These are phyloP conservation scores for Empidonax traillii DNA, from an alignment of 2,113 vertebrate genomes.

Conservation along the genomic window DNA sequence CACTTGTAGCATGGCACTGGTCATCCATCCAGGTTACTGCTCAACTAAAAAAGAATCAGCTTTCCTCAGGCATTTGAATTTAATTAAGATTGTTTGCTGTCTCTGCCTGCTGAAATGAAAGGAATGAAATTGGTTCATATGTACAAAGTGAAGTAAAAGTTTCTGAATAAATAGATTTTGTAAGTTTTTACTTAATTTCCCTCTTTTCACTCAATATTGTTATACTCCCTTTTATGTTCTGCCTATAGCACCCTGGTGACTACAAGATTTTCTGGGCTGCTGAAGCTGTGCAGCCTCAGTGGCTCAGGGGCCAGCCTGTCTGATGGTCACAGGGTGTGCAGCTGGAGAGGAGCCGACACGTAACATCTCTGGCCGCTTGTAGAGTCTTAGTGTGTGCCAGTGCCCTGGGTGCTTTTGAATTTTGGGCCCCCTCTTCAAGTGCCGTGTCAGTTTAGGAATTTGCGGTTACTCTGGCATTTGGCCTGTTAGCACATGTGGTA, in stretches of 20 bases:
- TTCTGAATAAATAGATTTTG: not conserved
- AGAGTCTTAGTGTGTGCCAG: not conserved
- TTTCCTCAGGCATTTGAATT: not conserved
- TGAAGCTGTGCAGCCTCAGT: not conserved
- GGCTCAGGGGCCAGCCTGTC: not conserved
- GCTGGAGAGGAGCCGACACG: rapidly evolving
- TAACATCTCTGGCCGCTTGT: rapidly evolving
- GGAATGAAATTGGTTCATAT: not conserved
- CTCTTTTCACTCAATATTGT: not conserved
- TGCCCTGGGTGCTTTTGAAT: not conserved
- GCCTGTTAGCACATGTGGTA: not conserved
- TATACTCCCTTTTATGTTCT: not conserved
- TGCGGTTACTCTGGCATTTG: not conserved
- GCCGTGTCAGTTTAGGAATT: not conserved
- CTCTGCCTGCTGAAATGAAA: not conserved
- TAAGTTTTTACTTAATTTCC: not conserved
- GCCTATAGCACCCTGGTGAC: not conserved
- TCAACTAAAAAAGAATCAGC: not conserved
- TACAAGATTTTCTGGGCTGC: not conserved
- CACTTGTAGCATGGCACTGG: not conserved
- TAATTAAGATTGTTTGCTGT: not conserved
- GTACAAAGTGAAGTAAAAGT: not conserved
- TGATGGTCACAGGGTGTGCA: rapidly evolving
- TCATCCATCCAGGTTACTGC: not conserved
- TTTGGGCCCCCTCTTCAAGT: not conserved